These are phyloP conservation scores for Adelognathus sp. DNA, from an alignment of 2,888 invertebrate species.

Conservation along the genomic window DNA sequence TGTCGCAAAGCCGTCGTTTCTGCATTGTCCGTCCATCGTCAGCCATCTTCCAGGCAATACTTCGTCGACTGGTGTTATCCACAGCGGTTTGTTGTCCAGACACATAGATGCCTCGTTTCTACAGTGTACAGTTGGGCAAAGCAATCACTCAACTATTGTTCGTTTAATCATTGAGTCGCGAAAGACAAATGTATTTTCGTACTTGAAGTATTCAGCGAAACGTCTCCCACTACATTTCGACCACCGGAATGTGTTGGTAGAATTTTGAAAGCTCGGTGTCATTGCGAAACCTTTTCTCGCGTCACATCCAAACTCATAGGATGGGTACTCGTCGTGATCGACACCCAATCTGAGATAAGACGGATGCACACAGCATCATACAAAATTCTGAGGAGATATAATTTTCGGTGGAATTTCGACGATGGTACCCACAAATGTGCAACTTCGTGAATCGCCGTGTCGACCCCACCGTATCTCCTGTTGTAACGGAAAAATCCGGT, in stretches of 20 bases:
- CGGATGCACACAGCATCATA: no score
- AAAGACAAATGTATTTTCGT: background rate
- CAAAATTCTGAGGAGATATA: no score
- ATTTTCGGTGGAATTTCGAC: background rate
- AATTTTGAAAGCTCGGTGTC: background rate
- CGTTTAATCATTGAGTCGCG: background rate
- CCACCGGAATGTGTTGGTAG: conserved; percentile 3
- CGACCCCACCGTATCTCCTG: conserved; percentile 9
- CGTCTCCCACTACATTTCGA: conserved; percentile 1
- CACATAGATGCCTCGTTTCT: background rate
- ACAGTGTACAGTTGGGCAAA: background rate
- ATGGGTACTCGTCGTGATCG: background rate
- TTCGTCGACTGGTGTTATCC: background rate
- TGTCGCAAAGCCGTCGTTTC: background rate
- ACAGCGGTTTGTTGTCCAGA: background rate
- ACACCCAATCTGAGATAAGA: background rate
- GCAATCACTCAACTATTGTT: background rate
- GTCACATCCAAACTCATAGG: background rate
- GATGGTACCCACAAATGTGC: conserved; percentile 5
- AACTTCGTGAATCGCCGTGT: background rate
- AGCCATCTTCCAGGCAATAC: conserved; percentile 9
- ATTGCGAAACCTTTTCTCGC: conserved; percentile 8
- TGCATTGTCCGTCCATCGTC: no score
- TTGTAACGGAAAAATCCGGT: conserved; percentile 4
- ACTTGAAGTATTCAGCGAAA: conserved; percentile 5